Evolutionary conservation across 2,113 vertebrate species (phyloP).

Genomic region (Orycteropus afer): DNA sequence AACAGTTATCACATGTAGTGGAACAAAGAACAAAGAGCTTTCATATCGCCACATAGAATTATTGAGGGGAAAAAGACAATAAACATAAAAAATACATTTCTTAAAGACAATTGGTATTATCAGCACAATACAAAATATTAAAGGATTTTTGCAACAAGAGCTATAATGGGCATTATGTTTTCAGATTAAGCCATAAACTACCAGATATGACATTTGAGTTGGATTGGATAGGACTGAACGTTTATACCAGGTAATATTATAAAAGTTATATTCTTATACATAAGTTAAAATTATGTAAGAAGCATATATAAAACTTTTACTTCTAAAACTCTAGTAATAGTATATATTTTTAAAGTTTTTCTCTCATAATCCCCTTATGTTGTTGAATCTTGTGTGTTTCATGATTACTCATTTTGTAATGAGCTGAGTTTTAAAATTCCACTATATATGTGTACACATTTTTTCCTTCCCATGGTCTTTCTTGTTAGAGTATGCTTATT

Average conservation of each 20-base stretch:
- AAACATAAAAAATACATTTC: background rate
- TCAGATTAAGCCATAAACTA: background rate
- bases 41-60: conserved; percentile 10
- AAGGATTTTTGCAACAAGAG: background rate
- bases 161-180: background rate
- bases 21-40: background rate
- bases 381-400: background rate
- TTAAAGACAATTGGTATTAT: background rate
- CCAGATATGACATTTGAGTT: background rate
- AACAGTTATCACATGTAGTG: background rate
- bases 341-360: background rate
- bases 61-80: background rate
- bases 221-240: background rate
- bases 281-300: background rate
- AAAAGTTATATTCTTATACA: background rate
- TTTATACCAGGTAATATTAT: background rate
- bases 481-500: background rate
- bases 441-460: background rate
- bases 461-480: background rate
- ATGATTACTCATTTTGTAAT: background rate
- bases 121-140: conserved; percentile 10
- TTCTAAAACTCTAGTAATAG: background rate
- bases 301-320: background rate
- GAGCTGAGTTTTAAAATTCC: background rate
- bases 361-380: background rate